Evolutionary conservation across 2,888 invertebrate genomes (phyloP), one percentile per base, ranked within the genome.

Genomic region (Caenorhabditis afra): DNA sequence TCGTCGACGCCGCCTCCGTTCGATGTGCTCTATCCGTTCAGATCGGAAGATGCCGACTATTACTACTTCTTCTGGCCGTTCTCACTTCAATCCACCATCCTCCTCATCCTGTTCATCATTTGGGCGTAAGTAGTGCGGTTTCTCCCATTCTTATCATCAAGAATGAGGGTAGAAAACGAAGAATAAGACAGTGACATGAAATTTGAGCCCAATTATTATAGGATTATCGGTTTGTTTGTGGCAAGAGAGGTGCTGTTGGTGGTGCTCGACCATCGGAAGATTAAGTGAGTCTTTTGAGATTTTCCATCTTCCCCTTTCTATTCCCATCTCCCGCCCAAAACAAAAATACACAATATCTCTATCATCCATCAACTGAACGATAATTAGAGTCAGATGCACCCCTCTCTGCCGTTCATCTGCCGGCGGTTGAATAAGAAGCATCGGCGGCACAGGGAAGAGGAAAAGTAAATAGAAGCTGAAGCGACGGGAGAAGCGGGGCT

Each of bases 151-250:
- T 47, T 66, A 53, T 66, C 55, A 62, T 5, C 44, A 16, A 1
- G 41, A 45, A 11, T 16, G 3, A n/a, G 18, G 1, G 45, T 7
- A 59, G 39, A 59, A 59, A 20, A 44, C n/a, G n/a, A 44, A 49
- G 35, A 18, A 7, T 22, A n/a, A n/a, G n/a, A n/a, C n/a, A 29
- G 29, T 29, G 29, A 29, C 4, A 16, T 12, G n/a, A 5, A 44
- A 55, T 47, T 47, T 10, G 12, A 62, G 37, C 22, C 39, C 22
- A 18, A 53, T 53, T 61, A 45, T 74, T 79, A 53, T 44, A 79
- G 79, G 70, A 65, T 75, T 55, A 79, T 79, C 44, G 79, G 79
- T 8, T 41, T 74, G 29, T 75, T 79, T 65, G 79, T 79, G 16
- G 64, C 70, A 8, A 61, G 79, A 41, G 79, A 79, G 44, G 79